Evolutionary conservation across 2,888 invertebrate genomes (phyloP).

Genomic region (Dryobotodes eremita): DNA sequence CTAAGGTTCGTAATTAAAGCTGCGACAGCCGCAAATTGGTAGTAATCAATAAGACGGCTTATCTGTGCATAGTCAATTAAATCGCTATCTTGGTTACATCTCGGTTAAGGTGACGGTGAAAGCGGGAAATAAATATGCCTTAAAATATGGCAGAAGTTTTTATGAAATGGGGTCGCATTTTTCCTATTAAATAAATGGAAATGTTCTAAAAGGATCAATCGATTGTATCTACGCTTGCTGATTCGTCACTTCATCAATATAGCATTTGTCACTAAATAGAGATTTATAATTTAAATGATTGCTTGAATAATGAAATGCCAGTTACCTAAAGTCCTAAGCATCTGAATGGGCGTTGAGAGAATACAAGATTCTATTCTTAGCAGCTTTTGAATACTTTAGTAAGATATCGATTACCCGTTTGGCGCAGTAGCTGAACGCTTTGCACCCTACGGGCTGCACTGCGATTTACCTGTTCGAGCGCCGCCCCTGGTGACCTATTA

Average conservation of each 20-base stretch:
- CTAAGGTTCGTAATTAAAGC: slow-evolving; percentile 61
- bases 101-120: slow-evolving; percentile 44
- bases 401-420: slow-evolving; percentile 5
- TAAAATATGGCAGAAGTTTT: slow-evolving; percentile 28
- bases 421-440: neutral
- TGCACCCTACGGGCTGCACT: too few relatives aligned
- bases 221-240: neutral
- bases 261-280: neutral
- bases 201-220: neutral
- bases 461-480: neutral
- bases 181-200: neutral
- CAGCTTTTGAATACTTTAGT: slow-evolving; percentile 12
- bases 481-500: neutral
- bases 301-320: neutral
- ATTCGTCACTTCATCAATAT: too few relatives aligned
- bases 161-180: neutral
- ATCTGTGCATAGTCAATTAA: slow-evolving; percentile 73
- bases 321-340: neutral
- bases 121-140: slow-evolving; percentile 41
- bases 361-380: neutral
- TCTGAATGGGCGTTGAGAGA: neutral
- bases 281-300: neutral
- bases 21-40: slow-evolving; percentile 68
- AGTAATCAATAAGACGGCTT: slow-evolving; percentile 70
- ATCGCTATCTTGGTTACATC: slow-evolving; percentile 64